Conservation (phyloP, 2,888 invertebrate genomes). For the Lucinisca nassula region DNA sequence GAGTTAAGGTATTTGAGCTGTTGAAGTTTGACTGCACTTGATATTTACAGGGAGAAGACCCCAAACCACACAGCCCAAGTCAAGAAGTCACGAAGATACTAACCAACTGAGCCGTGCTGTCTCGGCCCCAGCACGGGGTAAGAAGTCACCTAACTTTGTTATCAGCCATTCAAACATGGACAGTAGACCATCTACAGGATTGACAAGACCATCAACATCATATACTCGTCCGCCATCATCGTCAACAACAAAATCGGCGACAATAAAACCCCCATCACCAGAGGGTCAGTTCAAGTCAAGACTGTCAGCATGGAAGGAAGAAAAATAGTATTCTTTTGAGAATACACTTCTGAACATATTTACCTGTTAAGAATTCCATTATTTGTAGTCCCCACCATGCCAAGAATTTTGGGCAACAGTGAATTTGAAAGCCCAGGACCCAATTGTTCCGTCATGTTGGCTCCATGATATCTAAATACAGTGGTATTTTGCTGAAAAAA, state of each 20-base stretch:
- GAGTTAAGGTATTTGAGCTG: too few species aligned
- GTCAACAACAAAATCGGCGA: constrained; percentile 64
- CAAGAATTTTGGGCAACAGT: too few species aligned
- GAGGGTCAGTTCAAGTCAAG: constrained; percentile 72
- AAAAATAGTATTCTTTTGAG: constrained; percentile 52
- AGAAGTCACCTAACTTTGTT: constrained; percentile 70
- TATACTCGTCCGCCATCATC: constrained; percentile 67
- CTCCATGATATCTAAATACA: too few species aligned
- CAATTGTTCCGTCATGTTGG: too few species aligned
- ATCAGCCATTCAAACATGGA: constrained; percentile 68
- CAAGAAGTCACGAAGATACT: constrained; percentile 47
- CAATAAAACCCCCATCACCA: constrained; percentile 67
- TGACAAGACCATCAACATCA: constrained; percentile 65
- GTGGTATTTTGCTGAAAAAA: too few species aligned
- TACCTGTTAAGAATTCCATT: too few species aligned
- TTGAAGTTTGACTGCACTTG: too few species aligned
- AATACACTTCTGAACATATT: too few species aligned
- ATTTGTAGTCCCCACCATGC: too few species aligned
- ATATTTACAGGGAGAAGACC: constrained; percentile 62
- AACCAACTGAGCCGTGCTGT: constrained; percentile 60
- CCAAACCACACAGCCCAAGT: constrained; percentile 66
- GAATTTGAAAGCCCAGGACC: too few species aligned
- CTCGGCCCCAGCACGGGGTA: constrained; percentile 73
- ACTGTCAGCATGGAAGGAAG: constrained; percentile 74
- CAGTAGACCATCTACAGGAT: constrained; percentile 70